Percentiles rank a stretch among this genome's conserved stretches.
These are phyloP conservation scores for Acanthoscelides obtectus DNA, from an alignment of 2,888 invertebrate species.

Conservation along the genomic window DNA sequence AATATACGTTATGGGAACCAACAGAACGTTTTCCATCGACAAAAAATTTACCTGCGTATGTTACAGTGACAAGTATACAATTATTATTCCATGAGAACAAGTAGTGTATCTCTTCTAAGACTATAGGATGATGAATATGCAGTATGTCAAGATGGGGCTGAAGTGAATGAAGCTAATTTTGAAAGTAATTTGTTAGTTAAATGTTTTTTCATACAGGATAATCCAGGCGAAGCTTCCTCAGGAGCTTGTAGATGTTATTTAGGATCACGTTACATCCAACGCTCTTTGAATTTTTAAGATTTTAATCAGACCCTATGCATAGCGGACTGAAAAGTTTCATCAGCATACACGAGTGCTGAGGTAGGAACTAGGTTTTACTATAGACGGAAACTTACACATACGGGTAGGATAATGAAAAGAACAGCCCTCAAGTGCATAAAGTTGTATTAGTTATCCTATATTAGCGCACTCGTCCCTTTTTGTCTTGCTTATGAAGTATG, in stretches of 20 bases:
- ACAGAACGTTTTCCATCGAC: background rate
- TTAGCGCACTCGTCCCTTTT: too few relatives aligned
- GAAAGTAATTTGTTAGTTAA: background rate
- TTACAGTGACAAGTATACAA: background rate
- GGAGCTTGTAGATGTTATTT: background rate
- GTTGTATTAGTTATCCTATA: too few relatives aligned
- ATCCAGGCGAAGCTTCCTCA: background rate
- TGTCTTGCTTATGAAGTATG: too few relatives aligned
- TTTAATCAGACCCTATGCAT: too few relatives aligned
- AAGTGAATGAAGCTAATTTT: background rate
- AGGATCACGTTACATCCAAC: background rate
- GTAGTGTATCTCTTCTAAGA: background rate
- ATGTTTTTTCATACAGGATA: background rate
- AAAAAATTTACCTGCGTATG: background rate
- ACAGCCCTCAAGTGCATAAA: too few relatives aligned
- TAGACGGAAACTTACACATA: too few relatives aligned
- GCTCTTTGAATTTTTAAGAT: background rate
- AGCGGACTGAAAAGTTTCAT: too few relatives aligned
- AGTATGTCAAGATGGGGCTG: background rate
- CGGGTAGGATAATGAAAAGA: too few relatives aligned
- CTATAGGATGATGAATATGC: background rate
- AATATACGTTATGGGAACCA: background rate
- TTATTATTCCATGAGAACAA: background rate
- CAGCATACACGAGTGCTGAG: too few relatives aligned
- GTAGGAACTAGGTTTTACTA: too few relatives aligned